Percentiles rank a stretch among this genome's conserved stretches.
These are phyloP conservation scores for Bolborhynchus lineola DNA, from an alignment of 2,113 vertebrate species.

Conservation along the genomic window DNA sequence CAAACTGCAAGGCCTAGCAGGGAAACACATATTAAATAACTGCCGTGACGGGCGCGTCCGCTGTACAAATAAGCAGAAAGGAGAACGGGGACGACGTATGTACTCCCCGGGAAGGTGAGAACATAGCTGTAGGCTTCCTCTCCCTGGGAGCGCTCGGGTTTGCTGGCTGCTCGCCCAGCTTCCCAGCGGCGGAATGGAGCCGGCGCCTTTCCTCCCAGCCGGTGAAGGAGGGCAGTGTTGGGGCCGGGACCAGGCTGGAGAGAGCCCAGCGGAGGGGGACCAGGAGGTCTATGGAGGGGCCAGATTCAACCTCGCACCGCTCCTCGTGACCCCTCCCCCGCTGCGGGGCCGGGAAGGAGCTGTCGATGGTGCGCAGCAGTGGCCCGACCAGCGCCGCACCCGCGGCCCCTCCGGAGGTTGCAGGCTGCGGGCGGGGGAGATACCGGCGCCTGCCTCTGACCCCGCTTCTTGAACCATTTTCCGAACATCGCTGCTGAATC, in stretches of 20 bases:
- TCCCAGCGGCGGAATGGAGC: neutral
- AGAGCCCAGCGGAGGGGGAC: neutral
- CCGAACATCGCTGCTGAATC: neutral
- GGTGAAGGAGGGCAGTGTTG: neutral
- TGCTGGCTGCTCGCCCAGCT: neutral
- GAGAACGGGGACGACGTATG: neutral
- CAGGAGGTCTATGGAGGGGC: neutral
- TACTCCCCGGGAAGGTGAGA: neutral
- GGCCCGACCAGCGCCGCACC: neutral
- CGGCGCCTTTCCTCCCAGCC: neutral
- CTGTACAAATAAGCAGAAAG: neutral
- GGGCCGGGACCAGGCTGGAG: neutral
- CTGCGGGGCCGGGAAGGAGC: neutral
- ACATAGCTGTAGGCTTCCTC: neutral
- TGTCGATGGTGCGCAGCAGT: too few species aligned
- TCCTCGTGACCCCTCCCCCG: too few species aligned
- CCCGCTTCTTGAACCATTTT: neutral
- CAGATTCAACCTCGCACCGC: neutral
- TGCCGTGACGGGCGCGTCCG: neutral
- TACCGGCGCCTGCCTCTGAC: neutral
- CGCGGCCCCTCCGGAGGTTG: neutral
- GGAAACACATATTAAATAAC: conserved; percentile 25
- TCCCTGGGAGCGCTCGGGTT: neutral
- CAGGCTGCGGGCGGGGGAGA: neutral
- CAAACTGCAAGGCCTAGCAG: conserved; percentile 32